Base-by-base conservation (phyloP, 2,888 invertebrate species). In the Disparrhopalites patrizii region DNA sequence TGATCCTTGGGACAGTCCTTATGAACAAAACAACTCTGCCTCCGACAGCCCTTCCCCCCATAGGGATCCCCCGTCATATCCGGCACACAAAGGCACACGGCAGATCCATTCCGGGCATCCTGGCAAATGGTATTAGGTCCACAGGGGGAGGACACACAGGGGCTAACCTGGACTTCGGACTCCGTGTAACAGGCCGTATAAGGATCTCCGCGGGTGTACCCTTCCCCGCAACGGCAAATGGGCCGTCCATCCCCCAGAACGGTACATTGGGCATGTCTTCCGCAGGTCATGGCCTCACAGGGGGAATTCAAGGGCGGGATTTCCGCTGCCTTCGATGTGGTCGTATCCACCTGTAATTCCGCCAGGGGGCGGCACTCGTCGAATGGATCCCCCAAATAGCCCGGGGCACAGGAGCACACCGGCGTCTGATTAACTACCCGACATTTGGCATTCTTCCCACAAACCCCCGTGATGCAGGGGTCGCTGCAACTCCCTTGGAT, bases 381-480 rank as follows among this genome's bases (percentile, higher is more conserved):
- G 33, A 63, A 63, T 25, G 63, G 63, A 23, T 63, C 63, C 10
- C 63, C 63, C 13, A 20, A 43, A 33, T 47, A 43, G 5, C 63
- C 63, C 36, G 56, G 30, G 10, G 20, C 30, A 30, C 63, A 63
- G 33, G 54, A 55, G 40, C 63, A 63, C 3, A 63, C 63, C 10
- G 77, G 76, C 15, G 74, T 69, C 66, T 77, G 77, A 63, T 77
- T 73, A 25, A 71, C 66, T 2, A 75, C 73, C 31, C 73, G 74
- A 55, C 76, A 78, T 25, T 72, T 74, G 18, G 77, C 77, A 67
- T 76, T 73, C 30, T 65, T 55, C 3, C 63, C 63, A 56, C 63
- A 63, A 1, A 63, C 56, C n/a, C 56, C 63, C 8, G 55, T 40
- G 15, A 55, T 55, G 23, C 63, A 63, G n/a, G 56, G 56, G 20